These are phyloP conservation scores for Geotrupes spiniger DNA, from an alignment of 2,888 invertebrate species.

Conservation along the genomic window DNA sequence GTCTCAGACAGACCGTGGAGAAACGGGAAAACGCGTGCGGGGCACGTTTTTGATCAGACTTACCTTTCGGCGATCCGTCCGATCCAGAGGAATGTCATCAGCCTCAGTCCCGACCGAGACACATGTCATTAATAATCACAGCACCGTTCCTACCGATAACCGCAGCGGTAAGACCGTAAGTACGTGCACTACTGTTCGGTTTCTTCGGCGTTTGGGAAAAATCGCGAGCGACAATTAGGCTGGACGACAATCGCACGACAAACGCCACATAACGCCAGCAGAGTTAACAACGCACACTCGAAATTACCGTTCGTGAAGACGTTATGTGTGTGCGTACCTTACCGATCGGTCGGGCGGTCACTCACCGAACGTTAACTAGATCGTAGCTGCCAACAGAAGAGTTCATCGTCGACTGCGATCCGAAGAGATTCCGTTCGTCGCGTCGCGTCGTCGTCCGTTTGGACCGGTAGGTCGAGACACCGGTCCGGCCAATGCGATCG, in stretches of 20 bases:
- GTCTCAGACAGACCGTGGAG: conserved; percentile 2
- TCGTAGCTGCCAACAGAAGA: conserved; percentile 23
- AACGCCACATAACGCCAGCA: conserved; percentile 37
- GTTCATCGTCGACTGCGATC: conserved; percentile 9
- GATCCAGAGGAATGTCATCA: conserved; percentile 40
- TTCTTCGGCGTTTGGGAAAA: no score
- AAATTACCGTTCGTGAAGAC: conserved; percentile 6
- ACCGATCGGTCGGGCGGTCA: conserved; percentile 3
- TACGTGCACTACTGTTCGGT: no score
- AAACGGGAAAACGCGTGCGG: conserved; percentile 15
- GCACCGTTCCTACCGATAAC: conserved; percentile 16
- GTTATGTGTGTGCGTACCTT: background rate
- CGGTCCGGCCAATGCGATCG: conserved; percentile 43
- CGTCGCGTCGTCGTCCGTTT: conserved; percentile 31
- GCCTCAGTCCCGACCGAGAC: conserved; percentile 33
- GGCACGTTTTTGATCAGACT: conserved; percentile 22
- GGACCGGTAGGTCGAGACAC: conserved; percentile 30
- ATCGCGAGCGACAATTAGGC: conserved; percentile 15
- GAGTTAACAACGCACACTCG: conserved; percentile 31
- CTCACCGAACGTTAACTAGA: conserved; percentile 1
- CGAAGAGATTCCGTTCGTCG: conserved; percentile 28
- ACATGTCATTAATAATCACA: conserved; percentile 29
- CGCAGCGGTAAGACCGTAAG: background rate
- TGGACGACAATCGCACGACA: conserved; percentile 31
- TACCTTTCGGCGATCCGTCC: conserved; percentile 39